phyloP scores from a whole-genome alignment of 1,140 invertebrate species.

The Colletes gigas region DNA sequence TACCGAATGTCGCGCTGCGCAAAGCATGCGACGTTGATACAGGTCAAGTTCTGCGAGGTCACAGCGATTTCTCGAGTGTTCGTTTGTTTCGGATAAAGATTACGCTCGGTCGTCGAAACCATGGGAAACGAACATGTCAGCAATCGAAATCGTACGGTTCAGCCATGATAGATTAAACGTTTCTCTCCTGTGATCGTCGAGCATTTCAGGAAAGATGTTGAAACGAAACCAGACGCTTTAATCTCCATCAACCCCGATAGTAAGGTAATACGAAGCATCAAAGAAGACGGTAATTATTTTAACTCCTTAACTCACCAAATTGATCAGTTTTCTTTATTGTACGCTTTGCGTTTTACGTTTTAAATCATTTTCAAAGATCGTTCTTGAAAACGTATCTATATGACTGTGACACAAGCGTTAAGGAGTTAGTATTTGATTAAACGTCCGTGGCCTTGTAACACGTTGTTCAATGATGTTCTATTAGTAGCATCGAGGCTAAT shows the following conservation, averaged over 20 bases:
- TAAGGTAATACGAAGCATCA: background rate
- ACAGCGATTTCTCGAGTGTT: constrained; percentile 11
- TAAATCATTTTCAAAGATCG: no score
- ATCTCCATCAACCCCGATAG: background rate
- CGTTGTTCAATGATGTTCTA: background rate
- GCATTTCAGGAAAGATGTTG: background rate
- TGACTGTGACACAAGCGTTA: no score
- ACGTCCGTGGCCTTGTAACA: no score
- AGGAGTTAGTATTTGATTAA: no score
- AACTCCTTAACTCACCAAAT: no score
- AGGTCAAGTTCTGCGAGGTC: constrained; percentile 61
- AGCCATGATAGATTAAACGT: background rate
- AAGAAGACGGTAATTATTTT: no score
- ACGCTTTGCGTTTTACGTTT: no score
- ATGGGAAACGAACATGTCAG: background rate
- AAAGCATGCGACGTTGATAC: constrained; percentile 70
- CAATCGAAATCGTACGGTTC: background rate
- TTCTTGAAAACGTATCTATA: no score
- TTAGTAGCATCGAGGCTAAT: background rate
- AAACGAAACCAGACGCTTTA: background rate
- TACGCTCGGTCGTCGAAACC: background rate
- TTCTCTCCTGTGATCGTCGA: background rate
- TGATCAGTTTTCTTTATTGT: no score
- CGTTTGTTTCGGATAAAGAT: background rate
- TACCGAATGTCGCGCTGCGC: constrained; percentile 69